Evolutionary conservation across 2,797 vertebrate species (phyloP).

Genomic region (Hirundo rustica): DNA sequence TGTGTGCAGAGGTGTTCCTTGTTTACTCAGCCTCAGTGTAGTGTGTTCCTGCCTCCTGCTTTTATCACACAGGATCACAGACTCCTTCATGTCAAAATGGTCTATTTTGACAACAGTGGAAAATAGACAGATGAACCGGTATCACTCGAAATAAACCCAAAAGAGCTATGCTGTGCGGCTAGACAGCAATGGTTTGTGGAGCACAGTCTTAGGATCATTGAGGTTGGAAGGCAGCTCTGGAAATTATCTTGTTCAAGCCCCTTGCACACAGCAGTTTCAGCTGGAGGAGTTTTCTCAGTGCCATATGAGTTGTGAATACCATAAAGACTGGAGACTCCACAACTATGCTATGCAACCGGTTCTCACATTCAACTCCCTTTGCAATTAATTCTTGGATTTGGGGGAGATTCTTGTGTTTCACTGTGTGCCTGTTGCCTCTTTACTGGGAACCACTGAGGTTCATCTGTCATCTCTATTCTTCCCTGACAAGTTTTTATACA

Average conservation of each 20-base stretch:
- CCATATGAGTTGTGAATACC: neutral
- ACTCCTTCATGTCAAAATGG: neutral
- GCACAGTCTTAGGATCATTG: neutral
- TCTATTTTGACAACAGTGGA: neutral
- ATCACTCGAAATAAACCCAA: neutral
- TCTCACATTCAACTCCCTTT: neutral
- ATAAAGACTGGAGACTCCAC: neutral
- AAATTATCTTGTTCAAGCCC: neutral
- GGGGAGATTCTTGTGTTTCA: neutral
- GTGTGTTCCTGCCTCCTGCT: neutral
- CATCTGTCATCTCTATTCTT: neutral
- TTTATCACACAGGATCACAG: neutral
- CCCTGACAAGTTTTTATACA: neutral
- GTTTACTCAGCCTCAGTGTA: neutral
- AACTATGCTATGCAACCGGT: neutral
- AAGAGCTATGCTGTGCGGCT: neutral
- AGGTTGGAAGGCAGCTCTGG: neutral
- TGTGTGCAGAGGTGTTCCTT: neutral
- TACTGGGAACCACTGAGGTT: neutral
- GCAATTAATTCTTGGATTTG: neutral
- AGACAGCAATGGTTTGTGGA: neutral
- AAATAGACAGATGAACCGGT: neutral
- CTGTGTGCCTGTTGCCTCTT: neutral
- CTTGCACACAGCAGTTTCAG: neutral
- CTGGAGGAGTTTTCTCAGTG: neutral